A percentile compares a stretch with the other conserved stretches of the same genome.
phyloP scores from a whole-genome alignment of 2,113 vertebrate genomes.

The Phalacrocorax pelagicus region DNA sequence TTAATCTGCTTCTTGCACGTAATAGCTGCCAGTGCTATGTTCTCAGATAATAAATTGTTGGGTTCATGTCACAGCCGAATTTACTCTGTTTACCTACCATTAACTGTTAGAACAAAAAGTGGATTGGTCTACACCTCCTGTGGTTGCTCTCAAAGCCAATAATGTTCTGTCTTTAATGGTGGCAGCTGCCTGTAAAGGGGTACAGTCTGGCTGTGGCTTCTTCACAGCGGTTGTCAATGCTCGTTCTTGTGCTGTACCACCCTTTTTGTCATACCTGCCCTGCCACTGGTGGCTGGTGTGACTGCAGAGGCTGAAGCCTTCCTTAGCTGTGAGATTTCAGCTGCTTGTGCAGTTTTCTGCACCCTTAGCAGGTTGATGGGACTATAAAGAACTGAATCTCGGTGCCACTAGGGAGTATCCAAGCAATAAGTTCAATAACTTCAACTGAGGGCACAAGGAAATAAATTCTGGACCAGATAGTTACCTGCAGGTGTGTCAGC shows the following conservation, averaged over 20 bases:
- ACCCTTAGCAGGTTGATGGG: neutral
- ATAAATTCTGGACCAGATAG: neutral
- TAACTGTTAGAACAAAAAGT: neutral
- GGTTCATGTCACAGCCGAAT: neutral
- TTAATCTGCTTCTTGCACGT: neutral
- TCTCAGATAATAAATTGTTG: neutral
- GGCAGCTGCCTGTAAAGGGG: neutral
- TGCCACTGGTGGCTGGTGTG: neutral
- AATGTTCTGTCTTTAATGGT: neutral
- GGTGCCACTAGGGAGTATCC: neutral
- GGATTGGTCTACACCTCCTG: neutral
- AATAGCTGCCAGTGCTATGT: neutral
- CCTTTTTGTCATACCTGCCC: neutral
- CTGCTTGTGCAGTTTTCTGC: neutral
- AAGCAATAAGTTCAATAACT: neutral
- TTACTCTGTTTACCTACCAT: neutral
- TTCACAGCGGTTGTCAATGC: neutral
- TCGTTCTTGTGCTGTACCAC: accelerated
- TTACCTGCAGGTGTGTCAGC: neutral
- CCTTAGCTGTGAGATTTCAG: neutral
- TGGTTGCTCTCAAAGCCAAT: neutral
- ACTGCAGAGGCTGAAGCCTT: neutral
- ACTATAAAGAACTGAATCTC: neutral
- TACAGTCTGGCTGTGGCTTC: neutral
- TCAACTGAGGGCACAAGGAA: neutral